Evolutionary conservation across 1,140 invertebrate species (phyloP).

Genomic region (Penaeus vannamei): DNA sequence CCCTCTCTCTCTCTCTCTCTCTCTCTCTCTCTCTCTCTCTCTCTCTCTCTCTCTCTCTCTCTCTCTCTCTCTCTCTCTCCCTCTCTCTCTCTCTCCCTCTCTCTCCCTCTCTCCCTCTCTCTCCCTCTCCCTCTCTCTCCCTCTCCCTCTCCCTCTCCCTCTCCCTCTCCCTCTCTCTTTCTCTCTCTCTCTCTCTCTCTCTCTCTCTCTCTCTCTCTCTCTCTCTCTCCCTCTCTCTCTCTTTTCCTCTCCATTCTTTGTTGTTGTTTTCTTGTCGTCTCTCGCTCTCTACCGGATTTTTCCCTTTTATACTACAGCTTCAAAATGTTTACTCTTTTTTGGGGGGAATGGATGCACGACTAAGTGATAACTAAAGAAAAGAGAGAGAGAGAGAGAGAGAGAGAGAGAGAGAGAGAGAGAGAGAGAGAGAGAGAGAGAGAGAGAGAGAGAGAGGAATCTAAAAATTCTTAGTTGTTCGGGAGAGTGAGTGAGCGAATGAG

Average conservation of each 20-base stretch:
- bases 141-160: no score
- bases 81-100: neutral
- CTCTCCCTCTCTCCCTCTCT: no score
- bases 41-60: no score
- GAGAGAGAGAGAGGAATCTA: no score
- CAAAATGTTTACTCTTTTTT: neutral
- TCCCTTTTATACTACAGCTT: neutral
- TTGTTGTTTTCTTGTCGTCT: neutral
- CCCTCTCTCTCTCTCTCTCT: neutral
- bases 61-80: neutral
- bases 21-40: neutral
- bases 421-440: neutral
- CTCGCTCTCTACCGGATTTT: slow-evolving; percentile 16
- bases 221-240: slow-evolving; percentile 19
- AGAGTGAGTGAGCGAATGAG: no score
- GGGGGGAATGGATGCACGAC: neutral
- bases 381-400: slow-evolving; percentile 9
- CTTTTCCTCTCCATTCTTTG: neutral
- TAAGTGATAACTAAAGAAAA: neutral
- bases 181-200: no score
- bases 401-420: no score
- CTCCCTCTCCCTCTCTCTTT: neutral
- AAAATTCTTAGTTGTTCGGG: no score
- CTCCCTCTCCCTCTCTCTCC: neutral
- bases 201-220: neutral